A percentile compares a stretch with the other conserved stretches of the same genome.
These are phyloP conservation scores for Deroptyus accipitrinus DNA, from an alignment of 2,113 vertebrate genomes.

Conservation along the genomic window DNA sequence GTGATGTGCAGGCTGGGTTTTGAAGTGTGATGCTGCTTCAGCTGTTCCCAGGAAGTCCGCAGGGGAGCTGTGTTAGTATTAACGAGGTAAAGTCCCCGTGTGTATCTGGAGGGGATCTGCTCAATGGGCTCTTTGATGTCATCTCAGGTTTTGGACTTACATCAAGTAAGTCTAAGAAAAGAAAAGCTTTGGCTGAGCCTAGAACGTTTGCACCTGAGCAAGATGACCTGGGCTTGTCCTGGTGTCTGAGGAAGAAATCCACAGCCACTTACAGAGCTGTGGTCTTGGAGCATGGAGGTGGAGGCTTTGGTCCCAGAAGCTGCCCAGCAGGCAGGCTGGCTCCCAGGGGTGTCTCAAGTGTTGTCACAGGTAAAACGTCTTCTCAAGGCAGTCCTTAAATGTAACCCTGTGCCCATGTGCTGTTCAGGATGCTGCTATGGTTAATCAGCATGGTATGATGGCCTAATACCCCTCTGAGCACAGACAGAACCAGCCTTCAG, in stretches of 20 bases:
- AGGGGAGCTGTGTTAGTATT: constrained; percentile 63
- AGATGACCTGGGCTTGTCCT: constrained; percentile 49
- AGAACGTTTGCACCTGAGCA: constrained; percentile 66
- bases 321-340: background rate
- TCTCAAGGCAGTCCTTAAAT: background rate
- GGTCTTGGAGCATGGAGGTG: background rate
- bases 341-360: background rate
- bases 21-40: constrained; percentile 46
- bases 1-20: constrained; percentile 58
- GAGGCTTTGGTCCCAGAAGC: background rate
- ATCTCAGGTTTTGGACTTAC: constrained; percentile 68
- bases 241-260: background rate
- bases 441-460: background rate
- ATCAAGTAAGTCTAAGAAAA: constrained; percentile 67
- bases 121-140: constrained; percentile 61
- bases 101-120: constrained; percentile 69
- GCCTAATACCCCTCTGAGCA: background rate
- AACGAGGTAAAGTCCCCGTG: constrained; percentile 51
- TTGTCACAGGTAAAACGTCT: background rate
- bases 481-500: background rate
- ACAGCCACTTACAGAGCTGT: background rate
- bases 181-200: constrained; percentile 55
- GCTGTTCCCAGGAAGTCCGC: constrained; percentile 66
- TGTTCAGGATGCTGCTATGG: background rate
- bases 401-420: background rate